Evolutionary conservation across 2,888 invertebrate genomes (phyloP), one percentile per base, ranked within the genome.

Genomic region (Odontothrips loti): DNA sequence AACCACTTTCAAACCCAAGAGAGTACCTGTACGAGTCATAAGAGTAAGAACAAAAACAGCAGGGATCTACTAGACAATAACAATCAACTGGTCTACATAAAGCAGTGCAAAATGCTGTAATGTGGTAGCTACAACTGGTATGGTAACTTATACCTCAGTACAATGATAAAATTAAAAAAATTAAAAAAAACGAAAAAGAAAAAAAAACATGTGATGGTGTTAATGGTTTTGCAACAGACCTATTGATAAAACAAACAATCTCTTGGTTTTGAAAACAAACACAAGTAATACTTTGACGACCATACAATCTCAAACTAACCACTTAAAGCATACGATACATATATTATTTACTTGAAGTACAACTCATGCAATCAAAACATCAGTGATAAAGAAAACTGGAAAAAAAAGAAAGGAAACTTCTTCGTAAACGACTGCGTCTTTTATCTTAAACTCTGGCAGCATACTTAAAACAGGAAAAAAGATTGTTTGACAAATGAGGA

Each of bases 401-500:
- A 23, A 75, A 27, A 75, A 75, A 75, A 68, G n/a, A 63, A 68
- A 27, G 23, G 23, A n/a, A 75, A 75, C 68, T 75, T 75, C 68
- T 75, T 75, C 68, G 68, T 75, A 75, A 75, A n/a, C 68, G 68
- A 75, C 68, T 75, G 68, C 68, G 68, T 75, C 68, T 75, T 75
- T 75, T 75, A 75, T 75, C 68, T 75, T 75, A 75, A 75, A 75
- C 68, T 75, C 68, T 75, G 68, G 68, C 68, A 75, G 68, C 68
- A 75, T 75, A 75, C 68, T 75, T 75, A 75, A 75, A 75, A 75
- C 68, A 75, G 68, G 68, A 75, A 75, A 58, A 58, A 75, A 75
- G 68, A 75, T 27, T 27, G 23, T 75, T 75, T 75, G 68, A 75
- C 68, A 75, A 75, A 75, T 75, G 68, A 75, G 68, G 68, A 75